Conservation (phyloP, 30 jellyfish, hydroid and myxozoan genomes). For the Mastigias papua region DNA sequence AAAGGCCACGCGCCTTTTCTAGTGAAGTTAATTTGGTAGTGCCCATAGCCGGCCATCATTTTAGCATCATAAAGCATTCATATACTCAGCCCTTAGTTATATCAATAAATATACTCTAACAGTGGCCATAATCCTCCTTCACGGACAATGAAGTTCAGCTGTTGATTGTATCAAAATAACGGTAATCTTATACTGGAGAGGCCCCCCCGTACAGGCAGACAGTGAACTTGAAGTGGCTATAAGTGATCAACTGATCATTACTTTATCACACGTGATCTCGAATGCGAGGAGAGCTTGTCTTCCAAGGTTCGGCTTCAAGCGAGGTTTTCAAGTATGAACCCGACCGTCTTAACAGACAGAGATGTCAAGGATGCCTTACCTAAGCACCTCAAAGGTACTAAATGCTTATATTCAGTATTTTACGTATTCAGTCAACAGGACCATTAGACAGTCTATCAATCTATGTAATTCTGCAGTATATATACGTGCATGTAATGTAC, state of each 20-base stretch:
- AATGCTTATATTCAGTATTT: neutral
- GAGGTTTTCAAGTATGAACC: slow-evolving; percentile 29
- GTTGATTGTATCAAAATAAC: slow-evolving; percentile 8
- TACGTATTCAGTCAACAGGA: neutral
- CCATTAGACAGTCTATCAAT: too few relatives aligned
- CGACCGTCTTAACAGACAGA: slow-evolving; percentile 70
- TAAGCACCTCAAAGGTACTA: slow-evolving; percentile 8
- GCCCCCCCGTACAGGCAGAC: slow-evolving; percentile 60
- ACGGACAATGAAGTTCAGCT: slow-evolving; percentile 38
- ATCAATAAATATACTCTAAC: neutral
- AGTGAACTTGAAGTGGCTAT: slow-evolving; percentile 54
- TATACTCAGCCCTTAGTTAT: neutral
- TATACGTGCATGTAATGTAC: too few relatives aligned
- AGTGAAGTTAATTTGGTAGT: neutral
- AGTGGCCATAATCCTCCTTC: slow-evolving; percentile 3
- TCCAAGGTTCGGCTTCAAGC: neutral
- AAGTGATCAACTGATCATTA: slow-evolving; percentile 73
- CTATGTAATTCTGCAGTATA: too few relatives aligned
- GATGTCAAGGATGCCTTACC: slow-evolving; percentile 46
- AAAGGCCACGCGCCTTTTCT: neutral
- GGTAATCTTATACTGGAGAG: neutral
- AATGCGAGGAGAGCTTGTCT: slow-evolving; percentile 5
- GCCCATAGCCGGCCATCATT: neutral
- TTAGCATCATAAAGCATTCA: neutral
- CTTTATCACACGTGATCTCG: slow-evolving; percentile 26